Evolutionary conservation across 2,113 vertebrate genomes (phyloP).

Genomic region (Bubalus kerabau): DNA sequence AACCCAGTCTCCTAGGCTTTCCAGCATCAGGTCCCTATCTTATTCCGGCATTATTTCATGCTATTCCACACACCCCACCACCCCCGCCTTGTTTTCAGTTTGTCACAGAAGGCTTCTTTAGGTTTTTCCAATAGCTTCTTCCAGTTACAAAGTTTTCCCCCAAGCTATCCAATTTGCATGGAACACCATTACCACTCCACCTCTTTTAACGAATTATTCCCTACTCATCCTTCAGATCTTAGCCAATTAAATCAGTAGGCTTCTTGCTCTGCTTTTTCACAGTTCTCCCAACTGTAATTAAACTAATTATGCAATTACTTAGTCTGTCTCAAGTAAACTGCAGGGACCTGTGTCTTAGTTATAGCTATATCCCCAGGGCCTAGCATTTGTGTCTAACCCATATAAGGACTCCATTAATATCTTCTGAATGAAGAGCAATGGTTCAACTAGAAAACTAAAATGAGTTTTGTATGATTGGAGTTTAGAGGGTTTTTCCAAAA

Average conservation of each 20-base stretch:
- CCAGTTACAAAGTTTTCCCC: background rate
- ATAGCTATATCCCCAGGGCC: background rate
- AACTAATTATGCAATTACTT: constrained; percentile 57
- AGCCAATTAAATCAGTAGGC: constrained; percentile 13
- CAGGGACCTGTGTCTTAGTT: constrained; percentile 1
- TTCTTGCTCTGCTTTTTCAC: background rate
- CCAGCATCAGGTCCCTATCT: background rate
- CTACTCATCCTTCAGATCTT: constrained; percentile 26
- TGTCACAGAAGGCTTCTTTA: background rate
- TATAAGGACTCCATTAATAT: background rate
- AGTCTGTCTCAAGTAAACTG: background rate
- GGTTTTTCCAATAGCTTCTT: background rate
- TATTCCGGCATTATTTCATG: background rate
- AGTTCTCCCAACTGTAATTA: constrained; percentile 49
- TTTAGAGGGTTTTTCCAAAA: background rate
- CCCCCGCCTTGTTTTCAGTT: background rate
- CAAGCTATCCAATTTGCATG: background rate
- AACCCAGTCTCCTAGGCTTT: background rate
- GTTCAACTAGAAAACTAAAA: background rate
- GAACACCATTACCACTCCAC: background rate
- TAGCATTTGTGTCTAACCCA: background rate
- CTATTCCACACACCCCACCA: background rate
- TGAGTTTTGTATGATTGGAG: background rate
- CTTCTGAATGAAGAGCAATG: background rate
- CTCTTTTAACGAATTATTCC: constrained; percentile 41